A percentile compares a stretch with the other conserved stretches of the same genome.
Evolutionary conservation across 2,113 vertebrate species (phyloP).

Genomic region (Alligator sinensis): DNA sequence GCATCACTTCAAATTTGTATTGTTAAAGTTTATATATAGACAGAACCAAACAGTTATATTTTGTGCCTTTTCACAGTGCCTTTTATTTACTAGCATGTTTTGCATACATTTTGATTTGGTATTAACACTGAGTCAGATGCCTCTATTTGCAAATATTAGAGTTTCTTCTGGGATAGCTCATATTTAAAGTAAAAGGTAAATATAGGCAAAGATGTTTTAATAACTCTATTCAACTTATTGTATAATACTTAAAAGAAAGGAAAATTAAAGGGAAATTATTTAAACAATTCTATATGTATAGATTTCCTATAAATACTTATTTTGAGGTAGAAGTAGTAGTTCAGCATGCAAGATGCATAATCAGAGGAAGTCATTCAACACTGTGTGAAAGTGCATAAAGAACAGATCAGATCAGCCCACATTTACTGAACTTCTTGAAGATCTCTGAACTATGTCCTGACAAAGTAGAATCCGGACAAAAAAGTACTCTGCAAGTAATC

Average conservation of each 20-base stretch:
- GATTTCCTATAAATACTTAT: not conserved
- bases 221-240: not conserved
- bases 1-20: constrained; percentile 52
- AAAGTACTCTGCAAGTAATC: not conserved
- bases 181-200: not conserved
- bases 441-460: not conserved
- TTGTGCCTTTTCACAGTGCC: constrained; percentile 7
- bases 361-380: not conserved
- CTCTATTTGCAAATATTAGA: not conserved
- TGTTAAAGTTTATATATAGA: constrained; percentile 45
- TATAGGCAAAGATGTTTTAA: constrained; percentile 12
- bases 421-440: not conserved
- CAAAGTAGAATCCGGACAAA: not conserved
- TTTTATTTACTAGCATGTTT: constrained; percentile 28
- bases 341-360: not conserved
- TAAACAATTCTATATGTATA: not conserved
- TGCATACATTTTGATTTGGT: not conserved
- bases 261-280: not conserved
- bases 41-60: constrained; percentile 20
- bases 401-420: not conserved
- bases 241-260: not conserved
- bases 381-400: not conserved
- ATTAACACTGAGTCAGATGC: not conserved
- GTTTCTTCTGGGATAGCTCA: not conserved
- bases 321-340: not conserved